Evolutionary conservation across 2,797 vertebrate species (phyloP).

Genomic region (Diglossa cyanea): DNA sequence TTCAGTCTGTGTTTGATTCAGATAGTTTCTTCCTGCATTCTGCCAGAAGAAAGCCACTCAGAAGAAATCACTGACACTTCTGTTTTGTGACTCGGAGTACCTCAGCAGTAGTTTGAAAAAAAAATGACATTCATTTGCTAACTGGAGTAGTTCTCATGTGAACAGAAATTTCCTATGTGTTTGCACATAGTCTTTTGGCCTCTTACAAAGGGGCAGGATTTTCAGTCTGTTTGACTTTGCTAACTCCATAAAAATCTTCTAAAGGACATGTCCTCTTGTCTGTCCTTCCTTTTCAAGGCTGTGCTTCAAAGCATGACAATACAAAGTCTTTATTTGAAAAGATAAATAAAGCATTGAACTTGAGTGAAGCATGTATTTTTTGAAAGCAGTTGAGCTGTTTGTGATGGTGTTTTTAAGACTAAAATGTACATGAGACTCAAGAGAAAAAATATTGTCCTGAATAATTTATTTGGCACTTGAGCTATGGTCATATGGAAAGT

Average conservation of each 20-base stretch:
- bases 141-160: neutral
- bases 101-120: neutral
- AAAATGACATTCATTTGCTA: neutral
- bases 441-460: neutral
- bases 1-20: neutral
- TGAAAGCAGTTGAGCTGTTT: neutral
- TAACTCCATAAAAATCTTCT: neutral
- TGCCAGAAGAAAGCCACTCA: neutral
- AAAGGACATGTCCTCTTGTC: neutral
- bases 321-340: neutral
- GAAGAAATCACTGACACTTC: neutral
- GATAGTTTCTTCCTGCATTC: neutral
- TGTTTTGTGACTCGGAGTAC: neutral
- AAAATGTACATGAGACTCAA: neutral
- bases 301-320: neutral
- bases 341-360: neutral
- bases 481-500: neutral
- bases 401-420: neutral
- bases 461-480: neutral
- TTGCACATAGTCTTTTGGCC: neutral
- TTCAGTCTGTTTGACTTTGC: neutral
- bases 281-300: neutral
- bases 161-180: neutral
- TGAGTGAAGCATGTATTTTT: neutral
- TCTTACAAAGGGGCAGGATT: neutral